Base-by-base conservation (phyloP, 2,113 vertebrate species). In the Sander lucioperca region DNA sequence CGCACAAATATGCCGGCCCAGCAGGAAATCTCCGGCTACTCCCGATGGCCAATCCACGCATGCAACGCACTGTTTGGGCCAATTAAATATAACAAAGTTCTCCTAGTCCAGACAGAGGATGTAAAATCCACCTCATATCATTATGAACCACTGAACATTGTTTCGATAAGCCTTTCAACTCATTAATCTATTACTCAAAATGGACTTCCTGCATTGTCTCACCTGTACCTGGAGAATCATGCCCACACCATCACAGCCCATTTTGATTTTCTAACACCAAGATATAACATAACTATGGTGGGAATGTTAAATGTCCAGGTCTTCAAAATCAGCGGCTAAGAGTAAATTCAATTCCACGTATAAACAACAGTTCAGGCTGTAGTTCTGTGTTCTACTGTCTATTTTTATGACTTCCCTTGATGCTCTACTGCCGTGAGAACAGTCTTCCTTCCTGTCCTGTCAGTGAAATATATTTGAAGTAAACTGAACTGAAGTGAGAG, bases 391-490 rank as follows among this genome's bases (percentile, higher is more conserved):
- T 45, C 15, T 56, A 27, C 6, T 4, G 0, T 61, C 30, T 10
- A 12, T 63, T 43, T 53, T 61, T 27, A 48, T 9, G 11, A 25
- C 36, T 73, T 25, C 33, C 18, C 45, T 59, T 25, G 51, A 56
- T 33, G 62, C 39, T 58, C 23, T n/a, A 13, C 11, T 19, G 23
- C 39, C 8, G 14, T 15, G 21, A 43, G n/a, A 23, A 51, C 43
- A 5, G 21, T 25, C 19, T 27, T 50, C 16, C 59, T 80, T 64
- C 58, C 72, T 53, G 58, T 59, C 65, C 57, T 16, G 50, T 33
- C 58, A 23, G 19, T 19, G 25, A 61, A 62, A 19, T 16, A 48
- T 13, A 45, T 78, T 53, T 57, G 39, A 85, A 65, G 59, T n/a
- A 47, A 56, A 56, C 4, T 12, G 16, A 36, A 25, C n/a, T 30